phyloP scores from a whole-genome alignment of 1,140 invertebrate genomes.

The Drosophila tropicalis region DNA sequence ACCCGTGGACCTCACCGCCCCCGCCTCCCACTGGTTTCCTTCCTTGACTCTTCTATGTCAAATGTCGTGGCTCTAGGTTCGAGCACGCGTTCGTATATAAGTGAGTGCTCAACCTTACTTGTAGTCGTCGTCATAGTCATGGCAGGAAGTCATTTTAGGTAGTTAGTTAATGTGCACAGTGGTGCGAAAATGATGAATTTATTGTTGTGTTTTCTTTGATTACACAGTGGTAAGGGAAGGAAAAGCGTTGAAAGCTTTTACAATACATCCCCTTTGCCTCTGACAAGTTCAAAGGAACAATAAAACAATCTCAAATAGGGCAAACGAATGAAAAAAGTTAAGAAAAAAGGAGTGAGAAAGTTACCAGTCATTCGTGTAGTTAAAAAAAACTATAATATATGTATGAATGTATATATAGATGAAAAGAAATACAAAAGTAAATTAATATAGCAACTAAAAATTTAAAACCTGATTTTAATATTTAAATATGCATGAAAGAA shows the following conservation, averaged over 20 bases:
- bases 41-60: constrained; percentile 47
- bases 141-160: constrained; percentile 75
- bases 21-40: not conserved
- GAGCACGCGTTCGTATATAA: constrained; percentile 6
- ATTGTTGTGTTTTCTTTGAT: not conserved
- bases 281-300: not conserved
- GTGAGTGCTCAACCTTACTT: constrained; percentile 27
- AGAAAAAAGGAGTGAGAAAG: not conserved
- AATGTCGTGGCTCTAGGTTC: constrained; percentile 45
- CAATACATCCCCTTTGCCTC: not conserved
- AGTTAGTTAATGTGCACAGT: constrained; percentile 79
- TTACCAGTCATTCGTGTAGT: too few relatives aligned
- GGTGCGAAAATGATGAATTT: constrained; percentile 72
- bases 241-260: not conserved
- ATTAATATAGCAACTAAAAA: too few relatives aligned
- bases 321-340: not conserved
- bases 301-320: not conserved
- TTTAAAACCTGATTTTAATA: too few relatives aligned
- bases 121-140: constrained; percentile 43
- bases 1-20: not conserved
- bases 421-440: too few relatives aligned
- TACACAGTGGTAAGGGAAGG: not conserved
- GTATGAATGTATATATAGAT: too few relatives aligned
- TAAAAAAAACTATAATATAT: not conserved
- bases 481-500: too few relatives aligned